Conservation (phyloP, 2,113 vertebrate species). For the Oryctolagus cuniculus region DNA sequence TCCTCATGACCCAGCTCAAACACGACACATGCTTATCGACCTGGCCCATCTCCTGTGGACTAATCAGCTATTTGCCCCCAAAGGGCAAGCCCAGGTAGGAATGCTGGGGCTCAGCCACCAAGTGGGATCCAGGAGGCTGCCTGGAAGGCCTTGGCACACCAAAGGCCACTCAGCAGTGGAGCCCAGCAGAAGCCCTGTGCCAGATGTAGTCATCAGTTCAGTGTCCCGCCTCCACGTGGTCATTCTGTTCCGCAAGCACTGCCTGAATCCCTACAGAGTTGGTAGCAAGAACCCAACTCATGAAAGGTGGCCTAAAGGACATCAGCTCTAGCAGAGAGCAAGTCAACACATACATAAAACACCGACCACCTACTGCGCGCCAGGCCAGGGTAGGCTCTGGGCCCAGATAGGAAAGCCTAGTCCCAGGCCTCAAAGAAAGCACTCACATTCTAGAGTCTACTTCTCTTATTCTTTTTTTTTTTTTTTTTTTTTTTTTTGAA, state of each 20-base stretch:
- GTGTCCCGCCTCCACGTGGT: rapidly evolving
- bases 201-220: not conserved
- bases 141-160: slow-evolving; percentile 6
- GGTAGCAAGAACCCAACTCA: not conserved
- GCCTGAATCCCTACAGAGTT: not conserved
- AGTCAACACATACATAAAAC: not conserved
- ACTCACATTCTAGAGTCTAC: not conserved
- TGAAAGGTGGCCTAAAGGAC: not conserved
- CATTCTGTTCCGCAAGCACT: not conserved
- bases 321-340: not conserved
- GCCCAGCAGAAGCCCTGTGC: not conserved
- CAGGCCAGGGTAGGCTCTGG: not conserved
- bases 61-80: slow-evolving; percentile 33
- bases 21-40: not conserved
- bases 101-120: not conserved
- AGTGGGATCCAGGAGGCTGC: not conserved
- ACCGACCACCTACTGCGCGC: not conserved
- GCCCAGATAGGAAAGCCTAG: not conserved
- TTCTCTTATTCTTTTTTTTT: too few relatives aligned
- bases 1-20: not conserved
- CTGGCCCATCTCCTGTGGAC: not conserved
- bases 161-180: not conserved
- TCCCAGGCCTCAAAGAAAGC: not conserved
- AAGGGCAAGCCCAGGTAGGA: not conserved
- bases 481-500: too few relatives aligned